Evolutionary conservation across 2,797 vertebrate genomes (phyloP), one percentile per base, ranked within the genome.

Genomic region (Eulemur coronatus): DNA sequence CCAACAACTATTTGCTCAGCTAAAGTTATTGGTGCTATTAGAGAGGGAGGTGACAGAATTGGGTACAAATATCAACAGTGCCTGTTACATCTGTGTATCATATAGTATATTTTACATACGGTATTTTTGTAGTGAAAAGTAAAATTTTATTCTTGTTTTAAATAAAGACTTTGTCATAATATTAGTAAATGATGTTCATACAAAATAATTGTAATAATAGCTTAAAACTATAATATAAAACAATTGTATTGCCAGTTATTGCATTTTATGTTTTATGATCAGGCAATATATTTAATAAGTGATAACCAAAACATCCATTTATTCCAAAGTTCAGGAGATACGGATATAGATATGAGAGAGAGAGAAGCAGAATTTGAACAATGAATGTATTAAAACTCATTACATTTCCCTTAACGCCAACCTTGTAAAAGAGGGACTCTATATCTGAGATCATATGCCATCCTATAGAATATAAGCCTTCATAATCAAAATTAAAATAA

Each of bases 401-500:
- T 26, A 50, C 43, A 52, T 63, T 57, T 96, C 52, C 17, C 9
- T 69, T 75, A 52, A 76, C 72, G 26, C 3, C 1, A 1, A 52
- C 41, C 28, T 79, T 65, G 5, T 43, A 61, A 80, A 81, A 73
- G 7, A 57, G 18, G 67, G 2, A 35, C 9, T 80, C 30, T 46
- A 4, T 8, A 38, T 30, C 14, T 70, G 48, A 57, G 28, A 33
- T 17, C 41, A 6, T 48, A 50, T 9, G 15, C 8, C 20, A 79
- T 18, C 4, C 7, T 82, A 20, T 0, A 30, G 9, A 88, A 48
- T 63, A 22, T 73, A 67, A 82, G 5, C 1, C 38, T 87, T 92
- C 72, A 4, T 48, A 94, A 73, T 35, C 48, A 89, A 96, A 94
- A 67, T 73, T 79, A 78, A 91, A 82, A 78, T 57, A 84, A 73